A percentile compares a stretch with the other conserved stretches of the same genome.
Evolutionary conservation across 2,888 invertebrate species (phyloP).

Genomic region (Heteromyza rotundicornis): DNA sequence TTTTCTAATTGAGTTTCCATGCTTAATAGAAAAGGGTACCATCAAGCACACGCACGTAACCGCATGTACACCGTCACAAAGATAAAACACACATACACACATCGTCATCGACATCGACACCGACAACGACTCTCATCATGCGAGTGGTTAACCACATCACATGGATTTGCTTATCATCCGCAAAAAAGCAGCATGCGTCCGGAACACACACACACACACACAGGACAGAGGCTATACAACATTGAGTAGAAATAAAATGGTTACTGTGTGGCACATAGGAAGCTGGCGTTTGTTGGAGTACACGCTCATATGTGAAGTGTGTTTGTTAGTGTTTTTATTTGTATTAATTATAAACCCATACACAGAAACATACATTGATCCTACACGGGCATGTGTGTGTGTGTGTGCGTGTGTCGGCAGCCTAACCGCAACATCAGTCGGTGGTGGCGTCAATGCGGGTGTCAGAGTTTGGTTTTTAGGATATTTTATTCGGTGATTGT

Average conservation of each 20-base stretch:
- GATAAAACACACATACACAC: background rate
- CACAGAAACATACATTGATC: background rate
- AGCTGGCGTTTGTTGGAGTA: background rate
- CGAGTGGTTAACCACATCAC: slow-evolving; percentile 42
- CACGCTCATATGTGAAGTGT: too few species aligned
- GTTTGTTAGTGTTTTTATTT: slow-evolving; percentile 36
- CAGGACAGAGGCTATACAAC: background rate
- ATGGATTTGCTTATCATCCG: slow-evolving; percentile 41
- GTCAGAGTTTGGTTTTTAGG: too few species aligned
- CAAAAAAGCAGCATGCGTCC: slow-evolving; percentile 2
- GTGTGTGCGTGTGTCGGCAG: background rate
- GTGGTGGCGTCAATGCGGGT: too few species aligned
- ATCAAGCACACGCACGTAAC: background rate
- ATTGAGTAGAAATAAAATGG: background rate
- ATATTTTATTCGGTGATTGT: too few species aligned
- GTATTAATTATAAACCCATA: slow-evolving; percentile 20
- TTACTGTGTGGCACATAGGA: background rate
- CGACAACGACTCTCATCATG: background rate
- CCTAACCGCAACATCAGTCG: background rate
- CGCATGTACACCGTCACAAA: background rate
- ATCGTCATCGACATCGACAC: background rate
- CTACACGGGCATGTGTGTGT: background rate
- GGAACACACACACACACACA: background rate
- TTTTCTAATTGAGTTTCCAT: slow-evolving; percentile 7
- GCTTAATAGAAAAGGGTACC: slow-evolving; percentile 1